These are phyloP conservation scores for Tichodroma muraria DNA, from an alignment of 2,113 vertebrate genomes.

Conservation along the genomic window DNA sequence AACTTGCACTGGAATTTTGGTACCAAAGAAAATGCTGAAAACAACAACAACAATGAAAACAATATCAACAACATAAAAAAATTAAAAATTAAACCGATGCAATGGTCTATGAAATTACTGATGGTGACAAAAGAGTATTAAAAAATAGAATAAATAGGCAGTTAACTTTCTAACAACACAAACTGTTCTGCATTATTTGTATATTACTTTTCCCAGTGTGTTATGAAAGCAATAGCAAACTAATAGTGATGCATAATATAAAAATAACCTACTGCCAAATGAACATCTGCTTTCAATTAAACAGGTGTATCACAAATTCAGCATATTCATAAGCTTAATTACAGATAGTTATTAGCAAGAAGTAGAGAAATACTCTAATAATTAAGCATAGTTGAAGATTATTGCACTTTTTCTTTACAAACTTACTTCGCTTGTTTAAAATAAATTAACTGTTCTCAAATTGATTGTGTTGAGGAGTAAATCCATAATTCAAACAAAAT, in stretches of 20 bases:
- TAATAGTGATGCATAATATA: neutral
- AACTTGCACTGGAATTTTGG: neutral
- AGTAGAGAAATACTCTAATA: neutral
- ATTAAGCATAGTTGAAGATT: neutral
- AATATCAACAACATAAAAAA: neutral
- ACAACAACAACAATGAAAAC: neutral
- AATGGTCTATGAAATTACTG: neutral
- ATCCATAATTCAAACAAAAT: neutral
- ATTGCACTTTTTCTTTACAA: neutral
- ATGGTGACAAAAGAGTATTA: neutral
- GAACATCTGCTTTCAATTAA: constrained; percentile 37
- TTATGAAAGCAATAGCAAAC: neutral
- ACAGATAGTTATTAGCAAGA: neutral
- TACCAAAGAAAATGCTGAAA: neutral
- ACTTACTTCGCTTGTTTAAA: neutral
- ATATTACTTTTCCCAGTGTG: neutral
- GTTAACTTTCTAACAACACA: neutral
- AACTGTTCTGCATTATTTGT: neutral
- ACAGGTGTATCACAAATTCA: constrained; percentile 27
- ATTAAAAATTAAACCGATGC: neutral
- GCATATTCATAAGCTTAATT: constrained; percentile 13
- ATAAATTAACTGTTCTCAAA: neutral
- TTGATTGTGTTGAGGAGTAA: neutral
- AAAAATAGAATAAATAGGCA: neutral
- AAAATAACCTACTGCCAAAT: neutral